These are phyloP conservation scores for Diceros bicornis DNA, from an alignment of 2,797 vertebrate species.

Conservation along the genomic window DNA sequence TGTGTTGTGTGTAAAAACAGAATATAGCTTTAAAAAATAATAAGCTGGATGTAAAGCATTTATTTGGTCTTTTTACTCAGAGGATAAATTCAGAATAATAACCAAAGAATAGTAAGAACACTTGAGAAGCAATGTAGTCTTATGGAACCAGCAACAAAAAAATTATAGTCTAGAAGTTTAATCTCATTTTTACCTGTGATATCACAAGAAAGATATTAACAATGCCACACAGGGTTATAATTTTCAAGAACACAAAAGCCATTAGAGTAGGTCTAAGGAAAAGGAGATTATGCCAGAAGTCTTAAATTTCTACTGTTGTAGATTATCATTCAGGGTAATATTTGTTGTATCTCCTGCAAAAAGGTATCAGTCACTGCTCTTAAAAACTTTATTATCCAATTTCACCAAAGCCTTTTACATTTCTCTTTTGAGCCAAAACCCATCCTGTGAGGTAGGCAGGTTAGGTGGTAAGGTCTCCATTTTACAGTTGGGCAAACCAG, in stretches of 20 bases:
- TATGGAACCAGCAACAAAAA: not conserved
- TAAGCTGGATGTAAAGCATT: not conserved
- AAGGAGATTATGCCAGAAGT: not conserved
- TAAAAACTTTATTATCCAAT: not conserved
- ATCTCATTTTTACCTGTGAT: conserved; percentile 54
- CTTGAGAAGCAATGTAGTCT: conserved; percentile 10
- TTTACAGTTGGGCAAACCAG: conserved; percentile 4
- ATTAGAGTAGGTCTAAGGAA: not conserved
- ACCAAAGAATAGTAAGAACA: not conserved
- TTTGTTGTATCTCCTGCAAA: not conserved
- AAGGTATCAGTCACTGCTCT: not conserved
- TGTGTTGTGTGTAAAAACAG: not conserved
- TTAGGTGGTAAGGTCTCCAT: not conserved
- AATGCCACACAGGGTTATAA: not conserved
- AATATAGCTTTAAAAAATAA: not conserved
- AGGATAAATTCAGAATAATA: conserved; percentile 16
- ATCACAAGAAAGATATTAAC: not conserved
- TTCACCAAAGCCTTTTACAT: not conserved
- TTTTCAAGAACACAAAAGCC: conserved; percentile 39
- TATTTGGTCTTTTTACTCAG: conserved; percentile 7
- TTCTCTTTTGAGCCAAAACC: not conserved
- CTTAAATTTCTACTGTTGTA: conserved; percentile 35
- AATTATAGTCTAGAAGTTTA: not conserved
- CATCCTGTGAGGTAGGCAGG: not conserved
- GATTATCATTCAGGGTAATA: conserved; percentile 9